Evolutionary conservation across 2,888 invertebrate species (phyloP), one percentile per base, ranked within the genome.

Genomic region (Brachyopa scutellaris): DNA sequence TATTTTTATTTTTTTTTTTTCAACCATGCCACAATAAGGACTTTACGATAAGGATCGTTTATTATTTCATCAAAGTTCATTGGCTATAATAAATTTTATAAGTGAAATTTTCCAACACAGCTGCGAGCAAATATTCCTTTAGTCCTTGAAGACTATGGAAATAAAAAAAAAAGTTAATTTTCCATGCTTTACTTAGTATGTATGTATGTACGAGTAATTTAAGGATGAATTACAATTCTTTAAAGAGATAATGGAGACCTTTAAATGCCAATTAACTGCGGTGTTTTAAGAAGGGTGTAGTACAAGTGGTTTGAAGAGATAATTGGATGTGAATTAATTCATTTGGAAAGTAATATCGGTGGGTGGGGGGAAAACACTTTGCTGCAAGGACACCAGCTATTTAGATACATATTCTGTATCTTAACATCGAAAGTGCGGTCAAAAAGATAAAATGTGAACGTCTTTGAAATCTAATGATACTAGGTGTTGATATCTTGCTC

Each of bases 61-160:
- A 55, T 55, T 42, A 31, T 15, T 45, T 55, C 17, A 67, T 45
- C 42, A 45, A 55, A 67, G 21, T 67, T 55, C 33, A 7, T 21
- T 55, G 42, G 23, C 2, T 55, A 13, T 45, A 45, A 45, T 42
- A 36, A 49, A 49, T 49, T 33, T 47, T 62, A 1, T 11, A 45
- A 45, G 21, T 23, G 11, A 61, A 15, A 31, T 31, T 45, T 45
- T 1, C 29, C 15, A 29, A 31, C 51, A 33, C 51, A 51, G 51
- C 31, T 51, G 51, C 31, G 31, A 1, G 8, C 31, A 31, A 51
- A 51, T 45, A 21, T 21, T 51, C 13, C 2, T 31, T 31, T 31
- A 17, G 31, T 51, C 51, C 51, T 51, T 51, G 51, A 51, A 51
- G 17, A 17, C 11, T 7, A 47, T 47, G 23, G 11, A 7, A 13